Base-by-base conservation (phyloP, 2,888 invertebrate genomes). In the Graphium colonna region DNA sequence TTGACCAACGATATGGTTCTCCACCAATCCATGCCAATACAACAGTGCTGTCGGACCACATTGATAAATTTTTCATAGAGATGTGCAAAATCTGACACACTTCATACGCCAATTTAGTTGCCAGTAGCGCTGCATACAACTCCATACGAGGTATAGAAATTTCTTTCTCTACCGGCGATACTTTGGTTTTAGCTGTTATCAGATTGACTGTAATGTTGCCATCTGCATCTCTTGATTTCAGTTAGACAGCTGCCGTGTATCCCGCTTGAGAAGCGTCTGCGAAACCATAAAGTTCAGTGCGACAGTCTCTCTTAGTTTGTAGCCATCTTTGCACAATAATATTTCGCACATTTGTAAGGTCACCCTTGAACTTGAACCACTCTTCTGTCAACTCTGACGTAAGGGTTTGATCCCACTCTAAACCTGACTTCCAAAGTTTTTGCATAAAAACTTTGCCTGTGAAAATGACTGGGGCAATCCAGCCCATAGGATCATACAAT, bases 401-500 rank as follows among this genome's bases (percentile, higher is more conserved):
- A n/a, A n/a, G n/a, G 13, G 8, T 16, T 21, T 28, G 31, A 40
- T 59, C 55, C 55, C 59, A 59, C n/a, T 10, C 8, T 8, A 59
- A 39, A 16, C 39, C 21, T 18, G 17, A 8, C n/a, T 38, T 31
- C 58, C 55, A 60, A 8, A 60, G 13, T 45, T 48, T 55, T 42
- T 58, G 58, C 8, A 58, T 51, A 54, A 59, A 61, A 28, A 48
- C 51, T 33, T 59, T 63, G 1, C 60, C 60, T 13, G 7, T 55
- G 10, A 59, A 18, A 1, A 57, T 47, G 7, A 52, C 48, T 3
- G 63, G 59, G 4, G 59, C 55, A 36, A 62, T 48, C 61, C 60
- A 61, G 15, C 62, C 59, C 18, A 62, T 33, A 1, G 60, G 61
- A 26, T 62, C 61, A 40, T 55, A 64, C 5, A 59, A 36, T 40